These are phyloP conservation scores for Dryobotodes eremita DNA, from an alignment of 2,888 invertebrate species.

Conservation along the genomic window DNA sequence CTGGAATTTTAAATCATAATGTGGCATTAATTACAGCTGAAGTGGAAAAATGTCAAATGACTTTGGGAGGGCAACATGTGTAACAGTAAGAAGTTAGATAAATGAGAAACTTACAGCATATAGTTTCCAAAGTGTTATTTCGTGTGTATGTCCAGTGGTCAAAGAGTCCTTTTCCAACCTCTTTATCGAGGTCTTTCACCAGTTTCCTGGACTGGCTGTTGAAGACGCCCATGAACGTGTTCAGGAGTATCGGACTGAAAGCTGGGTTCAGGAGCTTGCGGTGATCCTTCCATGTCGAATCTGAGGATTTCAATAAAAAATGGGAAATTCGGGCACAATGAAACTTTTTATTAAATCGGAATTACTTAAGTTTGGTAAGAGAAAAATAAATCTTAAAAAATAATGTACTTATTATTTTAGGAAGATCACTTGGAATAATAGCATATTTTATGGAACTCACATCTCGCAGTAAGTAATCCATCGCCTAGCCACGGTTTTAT, in stretches of 20 bases:
- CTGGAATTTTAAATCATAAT: no score
- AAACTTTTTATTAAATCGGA: no score
- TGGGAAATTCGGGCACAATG: no score
- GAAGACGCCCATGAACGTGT: slow-evolving; percentile 77
- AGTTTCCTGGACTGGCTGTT: slow-evolving; percentile 77
- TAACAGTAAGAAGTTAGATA: not conserved
- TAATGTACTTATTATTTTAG: no score
- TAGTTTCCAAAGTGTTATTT: slow-evolving; percentile 82
- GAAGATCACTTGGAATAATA: no score
- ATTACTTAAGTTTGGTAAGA: not conserved
- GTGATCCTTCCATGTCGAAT: slow-evolving; percentile 79
- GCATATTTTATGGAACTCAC: slow-evolving; percentile 74
- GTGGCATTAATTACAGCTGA: no score
- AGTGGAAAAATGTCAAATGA: no score
- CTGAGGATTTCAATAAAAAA: slow-evolving; percentile 69
- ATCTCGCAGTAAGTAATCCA: slow-evolving; percentile 81
- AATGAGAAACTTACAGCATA: slow-evolving; percentile 77
- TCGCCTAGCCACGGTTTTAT: slow-evolving; percentile 85
- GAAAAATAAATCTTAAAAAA: no score
- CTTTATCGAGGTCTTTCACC: slow-evolving; percentile 70
- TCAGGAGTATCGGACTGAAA: slow-evolving; percentile 77
- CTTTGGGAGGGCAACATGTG: no score
- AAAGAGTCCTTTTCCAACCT: slow-evolving; percentile 77
- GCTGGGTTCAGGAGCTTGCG: slow-evolving; percentile 80
- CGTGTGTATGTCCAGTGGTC: slow-evolving; percentile 81